phyloP scores from a whole-genome alignment of 1,140 invertebrate genomes.

The Piezodorus guildinii region DNA sequence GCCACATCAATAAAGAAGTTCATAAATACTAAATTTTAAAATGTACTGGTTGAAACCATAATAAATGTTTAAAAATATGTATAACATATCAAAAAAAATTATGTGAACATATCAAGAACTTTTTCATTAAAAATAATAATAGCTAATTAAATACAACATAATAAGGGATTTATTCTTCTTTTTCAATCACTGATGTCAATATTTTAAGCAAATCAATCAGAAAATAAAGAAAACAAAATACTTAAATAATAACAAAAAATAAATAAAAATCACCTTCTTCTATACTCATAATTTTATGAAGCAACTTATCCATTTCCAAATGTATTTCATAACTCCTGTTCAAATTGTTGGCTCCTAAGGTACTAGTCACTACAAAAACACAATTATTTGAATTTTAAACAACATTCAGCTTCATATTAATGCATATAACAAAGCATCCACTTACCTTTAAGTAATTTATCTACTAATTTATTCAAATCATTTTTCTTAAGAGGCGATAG shows the following conservation, averaged over 20 bases:
- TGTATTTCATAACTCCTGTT: slow-evolving; percentile 39
- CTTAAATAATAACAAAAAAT: too few relatives aligned
- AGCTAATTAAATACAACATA: too few relatives aligned
- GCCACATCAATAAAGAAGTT: too few relatives aligned
- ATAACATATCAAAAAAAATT: too few relatives aligned
- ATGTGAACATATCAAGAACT: too few relatives aligned
- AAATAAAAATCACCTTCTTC: slow-evolving; percentile 31
- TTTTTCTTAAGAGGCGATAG: slow-evolving; percentile 30
- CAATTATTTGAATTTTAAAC: slow-evolving; percentile 6
- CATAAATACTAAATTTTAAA: neutral
- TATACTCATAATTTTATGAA: slow-evolving; percentile 38
- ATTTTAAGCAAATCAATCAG: too few relatives aligned
- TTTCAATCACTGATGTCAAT: too few relatives aligned
- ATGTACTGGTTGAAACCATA: neutral
- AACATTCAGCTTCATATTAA: neutral
- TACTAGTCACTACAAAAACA: slow-evolving; percentile 25
- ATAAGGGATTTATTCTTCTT: too few relatives aligned
- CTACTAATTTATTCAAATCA: slow-evolving; percentile 36
- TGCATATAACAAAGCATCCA: neutral
- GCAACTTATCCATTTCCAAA: slow-evolving; percentile 35
- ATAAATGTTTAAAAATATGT: too few relatives aligned
- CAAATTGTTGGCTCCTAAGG: slow-evolving; percentile 14
- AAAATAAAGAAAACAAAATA: too few relatives aligned
- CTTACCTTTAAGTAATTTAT: slow-evolving; percentile 34
- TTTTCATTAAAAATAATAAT: too few relatives aligned